Evolutionary conservation across 2,113 vertebrate species (phyloP).

Genomic region (Gymnocephalus cernua): DNA sequence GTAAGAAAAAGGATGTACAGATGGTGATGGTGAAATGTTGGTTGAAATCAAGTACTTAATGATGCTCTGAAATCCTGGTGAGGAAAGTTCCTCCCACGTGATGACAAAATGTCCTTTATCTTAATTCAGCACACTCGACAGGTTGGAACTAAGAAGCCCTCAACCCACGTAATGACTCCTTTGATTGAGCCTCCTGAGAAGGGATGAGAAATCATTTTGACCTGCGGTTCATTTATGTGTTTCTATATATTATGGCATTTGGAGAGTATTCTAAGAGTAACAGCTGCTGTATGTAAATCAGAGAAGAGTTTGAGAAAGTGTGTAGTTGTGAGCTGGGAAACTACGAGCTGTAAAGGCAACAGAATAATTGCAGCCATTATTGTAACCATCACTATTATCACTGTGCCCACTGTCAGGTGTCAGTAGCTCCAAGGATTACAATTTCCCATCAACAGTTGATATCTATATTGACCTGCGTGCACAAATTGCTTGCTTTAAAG

Average conservation of each 20-base stretch:
- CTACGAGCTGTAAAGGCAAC: slow-evolving; percentile 16
- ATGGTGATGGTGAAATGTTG: background rate
- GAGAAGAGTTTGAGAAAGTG: background rate
- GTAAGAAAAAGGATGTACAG: slow-evolving; percentile 13
- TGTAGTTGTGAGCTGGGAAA: slow-evolving; percentile 28
- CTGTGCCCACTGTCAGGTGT: slow-evolving; percentile 38
- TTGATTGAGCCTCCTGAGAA: slow-evolving; percentile 40
- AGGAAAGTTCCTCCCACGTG: slow-evolving; percentile 25
- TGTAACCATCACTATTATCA: slow-evolving; percentile 17
- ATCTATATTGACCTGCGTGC: slow-evolving; percentile 42
- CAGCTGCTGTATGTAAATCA: slow-evolving; percentile 28
- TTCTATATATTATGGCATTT: slow-evolving; percentile 23
- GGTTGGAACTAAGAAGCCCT: slow-evolving; percentile 11
- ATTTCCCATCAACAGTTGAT: slow-evolving; percentile 51
- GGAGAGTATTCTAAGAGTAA: slow-evolving; percentile 1
- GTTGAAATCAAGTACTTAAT: slow-evolving; percentile 4
- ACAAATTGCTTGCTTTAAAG: slow-evolving; percentile 51
- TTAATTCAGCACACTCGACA: slow-evolving; percentile 15
- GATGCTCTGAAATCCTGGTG: background rate
- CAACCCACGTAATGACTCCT: slow-evolving; percentile 26
- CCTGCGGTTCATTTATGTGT: slow-evolving; percentile 14
- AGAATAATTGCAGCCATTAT: slow-evolving; percentile 41
- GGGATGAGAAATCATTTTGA: slow-evolving; percentile 29
- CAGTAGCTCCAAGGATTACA: slow-evolving; percentile 22
- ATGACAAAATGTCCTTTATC: slow-evolving; percentile 33